These are phyloP conservation scores for Cryptomyrus ogoouensis DNA, from an alignment of 2,113 vertebrate genomes.

Conservation along the genomic window DNA sequence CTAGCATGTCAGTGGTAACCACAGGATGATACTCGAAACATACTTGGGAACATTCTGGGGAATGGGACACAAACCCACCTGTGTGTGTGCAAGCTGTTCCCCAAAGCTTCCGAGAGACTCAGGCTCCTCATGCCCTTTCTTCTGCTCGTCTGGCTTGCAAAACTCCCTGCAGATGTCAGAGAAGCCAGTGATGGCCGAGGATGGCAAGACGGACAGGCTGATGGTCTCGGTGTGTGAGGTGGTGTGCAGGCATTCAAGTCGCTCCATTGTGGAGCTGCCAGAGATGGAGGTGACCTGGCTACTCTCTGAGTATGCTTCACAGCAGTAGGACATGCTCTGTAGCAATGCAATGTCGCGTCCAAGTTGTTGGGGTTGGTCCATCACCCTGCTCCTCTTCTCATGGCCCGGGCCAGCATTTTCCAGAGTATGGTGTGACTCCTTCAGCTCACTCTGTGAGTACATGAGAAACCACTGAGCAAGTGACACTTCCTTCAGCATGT, in stretches of 20 bases:
- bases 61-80: conserved; percentile 29
- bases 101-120: conserved; percentile 3
- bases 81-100: conserved; percentile 11
- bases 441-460: conserved; percentile 43
- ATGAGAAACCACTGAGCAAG: not conserved
- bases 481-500: not conserved
- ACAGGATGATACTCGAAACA: not conserved
- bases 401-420: conserved; percentile 45
- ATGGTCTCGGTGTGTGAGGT: conserved; percentile 38
- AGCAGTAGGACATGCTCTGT: conserved; percentile 33
- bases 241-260: conserved; percentile 31
- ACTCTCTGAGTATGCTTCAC: conserved; percentile 30
- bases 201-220: conserved; percentile 42
- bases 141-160: not conserved
- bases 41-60: not conserved
- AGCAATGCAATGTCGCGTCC: conserved; percentile 13
- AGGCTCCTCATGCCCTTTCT: conserved; percentile 23
- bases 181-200: conserved; percentile 20
- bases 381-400: conserved; percentile 42
- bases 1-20: not conserved
- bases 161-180: conserved; percentile 39
- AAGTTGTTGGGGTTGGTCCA: conserved; percentile 26
- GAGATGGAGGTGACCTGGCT: conserved; percentile 31
- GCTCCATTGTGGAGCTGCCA: conserved; percentile 28
- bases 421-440: conserved; percentile 61